These are phyloP conservation scores for Capromys pilorides DNA, from an alignment of 2,797 vertebrate genomes.

Conservation along the genomic window DNA sequence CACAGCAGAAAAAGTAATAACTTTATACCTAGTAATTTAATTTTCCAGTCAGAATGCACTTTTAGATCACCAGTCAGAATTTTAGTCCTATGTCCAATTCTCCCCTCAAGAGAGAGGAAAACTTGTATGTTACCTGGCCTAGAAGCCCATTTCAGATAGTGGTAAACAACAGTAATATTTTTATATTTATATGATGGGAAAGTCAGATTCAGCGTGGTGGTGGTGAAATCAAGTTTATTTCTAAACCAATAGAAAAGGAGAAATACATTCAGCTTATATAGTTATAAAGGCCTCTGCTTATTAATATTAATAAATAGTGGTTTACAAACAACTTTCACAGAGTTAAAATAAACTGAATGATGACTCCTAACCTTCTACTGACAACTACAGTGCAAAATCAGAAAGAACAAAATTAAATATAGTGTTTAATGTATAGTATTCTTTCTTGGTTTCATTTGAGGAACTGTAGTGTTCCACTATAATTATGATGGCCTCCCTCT, in stretches of 20 bases:
- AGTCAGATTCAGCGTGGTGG: background rate
- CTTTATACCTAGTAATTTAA: background rate
- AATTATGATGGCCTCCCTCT: background rate
- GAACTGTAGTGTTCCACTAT: background rate
- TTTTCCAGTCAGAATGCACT: background rate
- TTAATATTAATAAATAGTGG: background rate
- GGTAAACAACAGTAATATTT: background rate
- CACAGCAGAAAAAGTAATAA: background rate
- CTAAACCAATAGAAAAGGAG: background rate
- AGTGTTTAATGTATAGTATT: background rate
- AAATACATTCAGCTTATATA: background rate
- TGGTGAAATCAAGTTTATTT: background rate
- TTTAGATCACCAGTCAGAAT: no score
- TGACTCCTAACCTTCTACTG: background rate
- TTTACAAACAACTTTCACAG: background rate
- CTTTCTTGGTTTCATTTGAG: background rate
- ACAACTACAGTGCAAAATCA: background rate
- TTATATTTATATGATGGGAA: background rate
- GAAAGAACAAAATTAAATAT: background rate
- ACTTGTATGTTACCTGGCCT: background rate
- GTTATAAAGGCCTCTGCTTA: background rate
- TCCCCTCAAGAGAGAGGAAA: background rate
- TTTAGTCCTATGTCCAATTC: background rate
- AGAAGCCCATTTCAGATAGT: accelerated
- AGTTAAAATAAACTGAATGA: background rate